Conservation (phyloP, 2,797 vertebrate genomes). For the Anguilla megastoma region DNA sequence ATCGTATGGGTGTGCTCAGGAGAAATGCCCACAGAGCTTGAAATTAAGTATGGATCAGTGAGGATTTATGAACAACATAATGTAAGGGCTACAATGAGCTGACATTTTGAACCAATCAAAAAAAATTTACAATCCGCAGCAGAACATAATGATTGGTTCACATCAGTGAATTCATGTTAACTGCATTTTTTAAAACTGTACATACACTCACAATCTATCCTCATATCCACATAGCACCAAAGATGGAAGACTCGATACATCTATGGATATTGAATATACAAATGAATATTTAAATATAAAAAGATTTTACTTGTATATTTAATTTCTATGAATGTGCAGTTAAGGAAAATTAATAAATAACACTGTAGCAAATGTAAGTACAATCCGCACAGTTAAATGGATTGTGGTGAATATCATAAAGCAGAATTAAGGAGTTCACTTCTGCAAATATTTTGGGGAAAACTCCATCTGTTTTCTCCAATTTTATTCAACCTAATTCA, state of each 20-base stretch:
- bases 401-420: neutral
- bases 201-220: neutral
- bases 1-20: neutral
- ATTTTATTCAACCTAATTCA: neutral
- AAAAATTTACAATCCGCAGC: neutral
- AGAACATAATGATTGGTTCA: neutral
- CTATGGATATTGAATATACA: neutral
- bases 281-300: no score
- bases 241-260: neutral
- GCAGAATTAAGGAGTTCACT: neutral
- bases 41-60: conserved; percentile 25
- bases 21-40: conserved; percentile 5
- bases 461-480: no score
- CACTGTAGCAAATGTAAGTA: neutral
- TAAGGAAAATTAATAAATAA: neutral
- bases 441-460: neutral
- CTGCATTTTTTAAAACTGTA: neutral
- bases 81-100: neutral
- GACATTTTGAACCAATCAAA: conserved; percentile 3
- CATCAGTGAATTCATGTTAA: neutral
- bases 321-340: neutral
- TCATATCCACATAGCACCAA: neutral
- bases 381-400: neutral
- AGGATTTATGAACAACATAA: conserved; percentile 28
- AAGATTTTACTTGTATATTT: no score